Evolutionary conservation across 1,140 invertebrate species (phyloP), one percentile per base, ranked within the genome.

Genomic region (Catajapyx aquilonaris): DNA sequence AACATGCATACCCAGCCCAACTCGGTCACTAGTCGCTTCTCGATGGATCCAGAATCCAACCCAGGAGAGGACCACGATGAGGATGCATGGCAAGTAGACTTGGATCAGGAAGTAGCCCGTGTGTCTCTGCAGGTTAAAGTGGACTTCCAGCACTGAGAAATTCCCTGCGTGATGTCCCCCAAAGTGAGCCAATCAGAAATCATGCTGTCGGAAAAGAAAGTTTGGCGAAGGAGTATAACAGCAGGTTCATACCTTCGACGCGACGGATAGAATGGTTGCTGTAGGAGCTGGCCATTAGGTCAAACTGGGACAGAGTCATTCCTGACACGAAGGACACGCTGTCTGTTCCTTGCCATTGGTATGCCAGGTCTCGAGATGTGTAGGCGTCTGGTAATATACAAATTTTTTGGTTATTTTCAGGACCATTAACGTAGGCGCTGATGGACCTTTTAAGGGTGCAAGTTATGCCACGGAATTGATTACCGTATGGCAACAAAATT

Each of bases 11-110:
- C 74, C 74, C 39, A 79, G 52, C 16, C 69, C 69, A 9, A 78
- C 68, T 38, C 76, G 57, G 54, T 78, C 76, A 16, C 74, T 73
- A 1, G 88, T 94, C 0, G 88, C 88, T 59, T 95, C 88, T 18
- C 87, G 66, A 60, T 94, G 86, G 46, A 93, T 86, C 85, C 87
- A 95, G 54, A 95, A 95, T 0, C 85, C 88, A 0, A 95, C 87
- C 86, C 87, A 96, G 0, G 85, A 93, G 1, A 95, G 61, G 1
- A 91, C 80, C 1, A 94, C 88, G 41, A 94, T 87, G 34, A 95
- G 64, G 34, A 87, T 84, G 51, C 88, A 94, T 0, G 91, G 90
- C 18, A 93, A 70, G 56, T 93, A 93, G 10, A 90, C 84, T 61
- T 93, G 85, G 42, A 94, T 86, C 3, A 94, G 64, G 57, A 91